These are phyloP conservation scores for Corythaeola cristata DNA, from an alignment of 2,113 vertebrate genomes.

Conservation along the genomic window DNA sequence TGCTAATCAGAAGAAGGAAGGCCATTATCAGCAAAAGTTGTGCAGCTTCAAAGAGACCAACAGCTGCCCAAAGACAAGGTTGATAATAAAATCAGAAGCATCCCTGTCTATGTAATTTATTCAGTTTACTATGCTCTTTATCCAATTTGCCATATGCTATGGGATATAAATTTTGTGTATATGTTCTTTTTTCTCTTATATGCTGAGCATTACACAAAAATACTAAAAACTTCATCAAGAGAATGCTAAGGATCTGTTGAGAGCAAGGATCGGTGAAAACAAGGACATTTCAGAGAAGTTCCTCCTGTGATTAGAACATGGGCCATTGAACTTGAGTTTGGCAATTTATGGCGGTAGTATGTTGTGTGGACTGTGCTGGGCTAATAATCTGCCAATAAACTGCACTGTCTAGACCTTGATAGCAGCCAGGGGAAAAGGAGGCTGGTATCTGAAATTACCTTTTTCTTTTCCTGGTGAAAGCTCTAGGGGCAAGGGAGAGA, in stretches of 20 bases:
- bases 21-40: neutral
- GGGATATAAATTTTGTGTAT: neutral
- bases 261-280: neutral
- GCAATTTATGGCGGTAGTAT: neutral
- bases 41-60: neutral
- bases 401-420: neutral
- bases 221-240: neutral
- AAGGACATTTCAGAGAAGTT: neutral
- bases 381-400: neutral
- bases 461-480: neutral
- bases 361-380: neutral
- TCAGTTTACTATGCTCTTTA: neutral
- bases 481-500: neutral
- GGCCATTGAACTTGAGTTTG: neutral
- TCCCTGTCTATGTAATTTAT: constrained; percentile 13
- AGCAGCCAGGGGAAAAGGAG: neutral
- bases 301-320: neutral
- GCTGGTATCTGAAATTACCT: neutral
- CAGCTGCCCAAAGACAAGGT: constrained; percentile 15
- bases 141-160: constrained; percentile 47
- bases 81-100: constrained; percentile 29
- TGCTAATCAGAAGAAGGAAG: neutral
- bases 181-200: neutral
- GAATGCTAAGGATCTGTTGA: neutral
- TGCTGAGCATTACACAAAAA: neutral